phyloP scores from a whole-genome alignment of 2,797 vertebrate genomes.

The Moxostoma hubbsi region DNA sequence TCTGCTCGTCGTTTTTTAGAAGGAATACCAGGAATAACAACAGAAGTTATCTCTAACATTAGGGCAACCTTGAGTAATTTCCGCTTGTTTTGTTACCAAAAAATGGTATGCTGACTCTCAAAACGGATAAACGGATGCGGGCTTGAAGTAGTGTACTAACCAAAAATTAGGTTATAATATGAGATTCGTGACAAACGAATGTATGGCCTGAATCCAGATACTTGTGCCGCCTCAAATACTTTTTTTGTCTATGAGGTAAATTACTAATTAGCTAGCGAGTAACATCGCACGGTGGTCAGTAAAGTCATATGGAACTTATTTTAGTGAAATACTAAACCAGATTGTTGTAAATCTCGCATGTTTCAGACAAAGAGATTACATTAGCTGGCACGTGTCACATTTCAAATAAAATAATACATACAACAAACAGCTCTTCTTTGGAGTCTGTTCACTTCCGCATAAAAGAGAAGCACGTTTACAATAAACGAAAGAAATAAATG shows the following conservation, averaged over 20 bases:
- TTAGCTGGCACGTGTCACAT: background rate
- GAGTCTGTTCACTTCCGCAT: background rate
- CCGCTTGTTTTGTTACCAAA: background rate
- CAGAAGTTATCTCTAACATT: background rate
- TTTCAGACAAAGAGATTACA: constrained; percentile 11
- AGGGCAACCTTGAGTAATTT: background rate
- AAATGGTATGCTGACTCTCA: background rate
- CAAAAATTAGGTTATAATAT: background rate
- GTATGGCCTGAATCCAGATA: background rate
- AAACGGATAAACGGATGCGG: background rate
- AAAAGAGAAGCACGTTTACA: background rate
- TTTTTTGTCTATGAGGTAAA: background rate
- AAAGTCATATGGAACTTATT: background rate
- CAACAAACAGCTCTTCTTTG: background rate
- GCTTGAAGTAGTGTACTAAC: background rate
- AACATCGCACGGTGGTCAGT: background rate
- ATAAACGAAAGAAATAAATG: background rate
- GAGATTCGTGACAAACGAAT: background rate
- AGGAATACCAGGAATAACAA: background rate
- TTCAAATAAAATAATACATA: background rate
- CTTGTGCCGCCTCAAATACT: background rate
- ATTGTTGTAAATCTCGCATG: constrained; percentile 3
- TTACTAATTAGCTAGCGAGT: background rate
- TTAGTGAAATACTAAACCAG: background rate
- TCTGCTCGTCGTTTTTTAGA: background rate